Base-by-base conservation (phyloP, 2,113 vertebrate genomes). In the Accipiter virgatus region DNA sequence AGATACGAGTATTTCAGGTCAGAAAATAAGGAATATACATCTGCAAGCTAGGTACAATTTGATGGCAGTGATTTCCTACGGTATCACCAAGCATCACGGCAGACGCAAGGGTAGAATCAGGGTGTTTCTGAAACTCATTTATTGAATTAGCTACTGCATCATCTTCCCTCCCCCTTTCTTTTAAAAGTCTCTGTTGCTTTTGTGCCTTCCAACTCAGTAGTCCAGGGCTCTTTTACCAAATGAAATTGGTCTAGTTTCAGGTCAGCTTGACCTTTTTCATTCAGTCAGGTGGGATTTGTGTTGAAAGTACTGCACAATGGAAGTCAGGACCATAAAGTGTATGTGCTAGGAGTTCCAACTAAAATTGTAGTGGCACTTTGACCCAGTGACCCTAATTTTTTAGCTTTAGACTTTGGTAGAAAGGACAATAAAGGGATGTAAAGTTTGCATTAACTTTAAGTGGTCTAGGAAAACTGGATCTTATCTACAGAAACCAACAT, bases 101-200 rank as follows among this genome's bases (percentile, higher is more conserved):
- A 77, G 26, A 63, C 16, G 17, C 12, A 79, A 14, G 13, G 8
- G 1, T 43, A 79, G 17, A 21, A 58, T 63, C 10, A 66, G 29
- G 20, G 6, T 59, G 10, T 67, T 84, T 85, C 82, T 94, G 16
- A 71, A 79, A 43, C n/a, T 48, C 3, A 11, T 47, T 34, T 52
- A 7, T 17, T 71, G 27, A 43, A 58, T 85, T 81, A 70, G 14
- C 45, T 71, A 5, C 25, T 31, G 6, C 11, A 52, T 71, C 23
- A 58, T 58, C 16, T 29, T 3, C 2, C 6, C 11, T 2, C 8
- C 3, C 25, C 26, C 1, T 29, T 50, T 18, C 42, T 66, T 53
- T 31, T 31, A 4, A 27, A 72, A 71, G 14, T 52, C 13, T 70
- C 16, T 50, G 3, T 74, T 86, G 32, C 5, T 73, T 66, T 70